Evolutionary conservation across 2,797 vertebrate species (phyloP).

Genomic region (Urosaurus nigricauda): DNA sequence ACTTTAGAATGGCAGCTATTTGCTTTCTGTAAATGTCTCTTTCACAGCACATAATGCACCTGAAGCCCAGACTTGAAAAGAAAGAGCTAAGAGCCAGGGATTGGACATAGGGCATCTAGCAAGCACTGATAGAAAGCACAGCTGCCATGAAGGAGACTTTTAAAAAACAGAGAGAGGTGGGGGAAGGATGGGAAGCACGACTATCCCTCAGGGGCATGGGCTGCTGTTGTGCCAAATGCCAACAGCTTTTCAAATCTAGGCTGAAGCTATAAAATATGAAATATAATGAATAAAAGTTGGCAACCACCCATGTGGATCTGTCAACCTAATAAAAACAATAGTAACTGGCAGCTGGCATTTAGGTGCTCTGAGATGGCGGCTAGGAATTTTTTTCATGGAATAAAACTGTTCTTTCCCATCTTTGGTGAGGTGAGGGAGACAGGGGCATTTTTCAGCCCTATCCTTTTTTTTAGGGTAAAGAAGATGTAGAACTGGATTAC

Average conservation of each 20-base stretch:
- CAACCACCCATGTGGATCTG: slow-evolving; percentile 74
- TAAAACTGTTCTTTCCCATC: slow-evolving; percentile 56
- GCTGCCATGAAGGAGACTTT: slow-evolving; percentile 71
- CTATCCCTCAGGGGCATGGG: slow-evolving; percentile 71
- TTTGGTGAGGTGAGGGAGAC: background rate
- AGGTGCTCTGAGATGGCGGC: slow-evolving; percentile 69
- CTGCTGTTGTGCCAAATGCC: slow-evolving; percentile 75
- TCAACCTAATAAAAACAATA: slow-evolving; percentile 81
- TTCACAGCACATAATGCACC: background rate
- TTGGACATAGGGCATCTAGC: slow-evolving; percentile 50
- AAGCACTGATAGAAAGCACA: slow-evolving; percentile 69
- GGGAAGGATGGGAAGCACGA: slow-evolving; percentile 33
- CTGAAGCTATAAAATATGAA: slow-evolving; percentile 78
- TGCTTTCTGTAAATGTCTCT: slow-evolving; percentile 24
- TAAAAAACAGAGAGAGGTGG: slow-evolving; percentile 49
- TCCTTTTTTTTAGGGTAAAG: background rate
- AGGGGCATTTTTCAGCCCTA: background rate
- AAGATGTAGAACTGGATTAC: background rate
- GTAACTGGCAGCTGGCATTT: slow-evolving; percentile 80
- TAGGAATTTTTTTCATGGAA: slow-evolving; percentile 66
- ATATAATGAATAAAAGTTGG: slow-evolving; percentile 79
- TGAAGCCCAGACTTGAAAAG: slow-evolving; percentile 38
- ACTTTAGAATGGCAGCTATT: background rate
- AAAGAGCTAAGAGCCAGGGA: slow-evolving; percentile 57
- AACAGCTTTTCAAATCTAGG: slow-evolving; percentile 75